phyloP scores from a whole-genome alignment of 2,888 invertebrate species.

The Helobdella robusta region DNA sequence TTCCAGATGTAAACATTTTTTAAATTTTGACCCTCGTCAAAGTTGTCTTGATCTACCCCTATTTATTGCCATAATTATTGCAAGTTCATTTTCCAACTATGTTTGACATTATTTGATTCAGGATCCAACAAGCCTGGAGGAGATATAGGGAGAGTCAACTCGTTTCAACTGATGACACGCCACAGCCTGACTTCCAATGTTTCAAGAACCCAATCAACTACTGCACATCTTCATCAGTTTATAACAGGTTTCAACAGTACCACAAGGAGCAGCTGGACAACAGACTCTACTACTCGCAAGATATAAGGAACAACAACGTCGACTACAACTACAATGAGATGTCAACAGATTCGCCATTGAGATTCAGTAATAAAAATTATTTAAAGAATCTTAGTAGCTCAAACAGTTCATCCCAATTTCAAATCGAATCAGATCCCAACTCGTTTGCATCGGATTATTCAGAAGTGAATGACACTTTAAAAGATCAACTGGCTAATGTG shows the following conservation, averaged over 20 bases:
- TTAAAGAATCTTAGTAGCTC: too few species aligned
- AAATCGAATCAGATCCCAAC: conserved; percentile 32
- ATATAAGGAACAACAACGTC: conserved; percentile 22
- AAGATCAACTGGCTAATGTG: conserved; percentile 36
- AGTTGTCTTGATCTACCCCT: too few species aligned
- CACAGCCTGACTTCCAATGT: conserved; percentile 25
- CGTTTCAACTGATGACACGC: conserved; percentile 17
- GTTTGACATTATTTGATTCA: too few species aligned
- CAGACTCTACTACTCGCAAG: neutral
- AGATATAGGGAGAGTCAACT: conserved; percentile 22
- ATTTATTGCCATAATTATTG: too few species aligned
- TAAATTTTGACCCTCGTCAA: too few species aligned
- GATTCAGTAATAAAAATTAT: neutral
- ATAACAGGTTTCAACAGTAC: neutral
- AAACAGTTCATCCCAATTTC: too few species aligned
- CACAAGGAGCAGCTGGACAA: neutral
- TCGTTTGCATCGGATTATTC: conserved; percentile 42
- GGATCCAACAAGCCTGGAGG: conserved; percentile 37
- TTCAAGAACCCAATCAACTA: neutral
- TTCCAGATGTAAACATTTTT: too few species aligned
- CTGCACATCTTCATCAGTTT: neutral
- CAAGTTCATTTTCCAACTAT: too few species aligned
- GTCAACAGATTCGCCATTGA: conserved; percentile 8
- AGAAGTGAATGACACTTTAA: conserved; percentile 40
- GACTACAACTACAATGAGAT: neutral